phyloP scores from a whole-genome alignment of 1,140 invertebrate genomes.

The Procambarus clarkii region DNA sequence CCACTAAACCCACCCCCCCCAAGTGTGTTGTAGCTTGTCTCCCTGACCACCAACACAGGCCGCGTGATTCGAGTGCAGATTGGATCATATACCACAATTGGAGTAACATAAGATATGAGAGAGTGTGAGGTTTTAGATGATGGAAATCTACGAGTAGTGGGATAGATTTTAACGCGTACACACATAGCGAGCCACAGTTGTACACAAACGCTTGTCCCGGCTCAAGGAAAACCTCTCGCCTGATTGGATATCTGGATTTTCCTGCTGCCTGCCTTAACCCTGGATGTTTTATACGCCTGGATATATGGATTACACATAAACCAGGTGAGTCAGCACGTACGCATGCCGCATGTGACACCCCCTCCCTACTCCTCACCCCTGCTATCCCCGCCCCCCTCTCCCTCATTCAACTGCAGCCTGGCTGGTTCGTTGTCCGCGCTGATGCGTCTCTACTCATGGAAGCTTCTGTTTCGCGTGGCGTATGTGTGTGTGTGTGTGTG shows the following conservation, averaged over 20 bases:
- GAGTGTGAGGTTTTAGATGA: background rate
- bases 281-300: slow-evolving; percentile 1
- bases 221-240: background rate
- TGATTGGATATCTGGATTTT: background rate
- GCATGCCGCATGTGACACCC: no score
- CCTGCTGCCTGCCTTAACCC: background rate
- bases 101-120: background rate
- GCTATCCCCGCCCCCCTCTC: no score
- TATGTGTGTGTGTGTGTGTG: no score
- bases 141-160: background rate
- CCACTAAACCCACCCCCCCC: no score
- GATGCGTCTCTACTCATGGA: background rate
- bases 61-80: background rate
- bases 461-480: no score
- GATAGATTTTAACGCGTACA: background rate
- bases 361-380: no score
- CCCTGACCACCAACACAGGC: no score
- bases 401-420: no score
- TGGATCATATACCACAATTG: background rate
- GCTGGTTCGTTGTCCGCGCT: no score
- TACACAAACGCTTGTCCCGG: background rate
- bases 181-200: background rate
- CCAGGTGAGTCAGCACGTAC: background rate
- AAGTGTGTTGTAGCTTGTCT: no score
- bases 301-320: background rate